These are phyloP conservation scores for Holothuria leucospilota DNA, from an alignment of 53 echinoderm and acorn worm species.

Conservation along the genomic window DNA sequence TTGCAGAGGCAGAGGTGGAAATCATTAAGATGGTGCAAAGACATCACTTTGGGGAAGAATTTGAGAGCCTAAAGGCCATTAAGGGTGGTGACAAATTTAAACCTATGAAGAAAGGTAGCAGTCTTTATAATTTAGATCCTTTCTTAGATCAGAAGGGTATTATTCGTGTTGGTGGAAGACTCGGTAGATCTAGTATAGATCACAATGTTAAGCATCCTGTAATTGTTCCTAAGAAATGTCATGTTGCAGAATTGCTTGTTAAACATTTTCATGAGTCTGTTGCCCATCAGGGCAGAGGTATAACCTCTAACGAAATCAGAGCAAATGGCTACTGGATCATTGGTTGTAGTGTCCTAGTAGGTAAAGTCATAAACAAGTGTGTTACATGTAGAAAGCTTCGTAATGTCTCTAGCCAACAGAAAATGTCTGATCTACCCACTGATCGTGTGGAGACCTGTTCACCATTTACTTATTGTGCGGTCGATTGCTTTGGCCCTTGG, in stretches of 20 bases:
- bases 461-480: constrained; percentile 51
- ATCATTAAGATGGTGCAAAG: too few relatives aligned
- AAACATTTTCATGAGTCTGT: too few relatives aligned
- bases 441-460: constrained; percentile 49
- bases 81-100: too few relatives aligned
- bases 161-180: constrained; percentile 19
- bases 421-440: constrained; percentile 22
- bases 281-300: constrained; percentile 14
- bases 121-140: background rate
- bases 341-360: background rate
- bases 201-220: constrained; percentile 48
- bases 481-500: constrained; percentile 56
- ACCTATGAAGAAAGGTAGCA: too few relatives aligned
- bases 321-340: too few relatives aligned
- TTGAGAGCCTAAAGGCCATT: too few relatives aligned
- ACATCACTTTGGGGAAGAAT: too few relatives aligned
- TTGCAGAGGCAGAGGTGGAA: too few relatives aligned
- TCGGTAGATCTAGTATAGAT: constrained; percentile 6
- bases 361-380: constrained; percentile 14
- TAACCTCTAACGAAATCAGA: constrained; percentile 3
- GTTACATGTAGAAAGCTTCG: background rate
- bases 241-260: too few relatives aligned
- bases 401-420: too few relatives aligned
- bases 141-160: background rate
- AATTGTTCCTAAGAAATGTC: constrained; percentile 10